These are phyloP conservation scores for Natrix natrix DNA, from an alignment of 2,797 vertebrate species.

Conservation along the genomic window DNA sequence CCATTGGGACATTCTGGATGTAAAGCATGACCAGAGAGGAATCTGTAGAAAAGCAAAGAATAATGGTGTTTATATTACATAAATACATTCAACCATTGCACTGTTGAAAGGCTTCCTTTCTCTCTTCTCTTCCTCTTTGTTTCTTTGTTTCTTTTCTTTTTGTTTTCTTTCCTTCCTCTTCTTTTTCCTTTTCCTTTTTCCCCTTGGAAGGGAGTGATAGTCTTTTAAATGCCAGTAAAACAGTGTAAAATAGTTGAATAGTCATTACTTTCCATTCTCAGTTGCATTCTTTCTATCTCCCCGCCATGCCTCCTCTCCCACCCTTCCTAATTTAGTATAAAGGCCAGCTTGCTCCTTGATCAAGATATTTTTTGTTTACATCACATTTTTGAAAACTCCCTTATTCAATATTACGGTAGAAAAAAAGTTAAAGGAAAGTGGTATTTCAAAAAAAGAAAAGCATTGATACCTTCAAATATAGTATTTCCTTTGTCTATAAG, in stretches of 20 bases:
- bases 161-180: neutral
- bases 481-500: conserved; percentile 48
- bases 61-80: conserved; percentile 77
- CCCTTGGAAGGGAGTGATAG: conserved; percentile 13
- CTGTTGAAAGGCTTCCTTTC: conserved; percentile 74
- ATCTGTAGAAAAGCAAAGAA: conserved; percentile 74
- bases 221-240: conserved; percentile 77
- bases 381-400: conserved; percentile 50
- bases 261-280: conserved; percentile 74
- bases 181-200: conserved; percentile 50
- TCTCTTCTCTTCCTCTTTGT: conserved; percentile 15
- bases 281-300: neutral
- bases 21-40: conserved; percentile 72
- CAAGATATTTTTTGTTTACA: conserved; percentile 34
- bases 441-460: conserved; percentile 36
- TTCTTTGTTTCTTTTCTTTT: conserved; percentile 54
- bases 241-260: conserved; percentile 79
- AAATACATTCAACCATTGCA: conserved; percentile 82
- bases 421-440: conserved; percentile 44
- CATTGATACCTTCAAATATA: conserved; percentile 42
- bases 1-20: conserved; percentile 77
- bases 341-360: conserved; percentile 35
- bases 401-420: conserved; percentile 40
- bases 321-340: neutral
- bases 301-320: too few species aligned